These are phyloP conservation scores for Arrhamphus sclerolepis DNA, from an alignment of 2,797 vertebrate species.

Conservation along the genomic window DNA sequence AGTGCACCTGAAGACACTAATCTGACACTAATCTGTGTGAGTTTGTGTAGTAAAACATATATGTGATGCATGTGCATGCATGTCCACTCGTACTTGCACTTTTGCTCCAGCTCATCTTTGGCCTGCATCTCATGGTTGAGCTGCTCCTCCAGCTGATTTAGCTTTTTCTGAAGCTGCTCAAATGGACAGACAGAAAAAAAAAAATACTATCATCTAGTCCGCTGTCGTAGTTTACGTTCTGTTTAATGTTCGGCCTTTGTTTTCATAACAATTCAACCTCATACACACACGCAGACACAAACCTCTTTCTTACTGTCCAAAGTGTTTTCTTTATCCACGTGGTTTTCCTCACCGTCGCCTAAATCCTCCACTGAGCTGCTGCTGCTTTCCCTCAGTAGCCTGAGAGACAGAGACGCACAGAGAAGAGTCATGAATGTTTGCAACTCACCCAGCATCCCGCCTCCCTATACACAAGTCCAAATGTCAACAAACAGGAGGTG, in stretches of 20 bases:
- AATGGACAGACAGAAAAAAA: conserved; percentile 42
- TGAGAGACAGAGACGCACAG: conserved; percentile 43
- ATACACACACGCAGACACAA: conserved; percentile 17
- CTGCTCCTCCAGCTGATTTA: conserved; percentile 88
- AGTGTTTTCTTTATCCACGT: conserved; percentile 57
- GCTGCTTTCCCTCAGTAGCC: conserved; percentile 67
- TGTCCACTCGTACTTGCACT: conserved; percentile 85
- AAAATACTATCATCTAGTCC: not conserved
- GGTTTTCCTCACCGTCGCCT: conserved; percentile 49
- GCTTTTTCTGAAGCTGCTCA: conserved; percentile 87
- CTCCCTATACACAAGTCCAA: conserved; percentile 1
- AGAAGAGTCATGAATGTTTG: conserved; percentile 4
- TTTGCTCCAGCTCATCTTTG: conserved; percentile 94
- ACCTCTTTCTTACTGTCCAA: conserved; percentile 69
- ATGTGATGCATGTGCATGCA: not conserved
- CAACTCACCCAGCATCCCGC: not conserved
- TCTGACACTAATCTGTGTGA: not conserved
- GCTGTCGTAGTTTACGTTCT: not conserved
- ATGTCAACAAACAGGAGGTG: conserved; percentile 2
- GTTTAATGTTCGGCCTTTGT: not conserved
- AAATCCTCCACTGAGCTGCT: conserved; percentile 45
- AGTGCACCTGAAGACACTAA: not conserved
- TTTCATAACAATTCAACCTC: not conserved
- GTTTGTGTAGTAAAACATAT: not conserved
- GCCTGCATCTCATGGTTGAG: conserved; percentile 90